Evolutionary conservation across 2,888 invertebrate genomes (phyloP).

Genomic region (Adelognathus sp.): DNA sequence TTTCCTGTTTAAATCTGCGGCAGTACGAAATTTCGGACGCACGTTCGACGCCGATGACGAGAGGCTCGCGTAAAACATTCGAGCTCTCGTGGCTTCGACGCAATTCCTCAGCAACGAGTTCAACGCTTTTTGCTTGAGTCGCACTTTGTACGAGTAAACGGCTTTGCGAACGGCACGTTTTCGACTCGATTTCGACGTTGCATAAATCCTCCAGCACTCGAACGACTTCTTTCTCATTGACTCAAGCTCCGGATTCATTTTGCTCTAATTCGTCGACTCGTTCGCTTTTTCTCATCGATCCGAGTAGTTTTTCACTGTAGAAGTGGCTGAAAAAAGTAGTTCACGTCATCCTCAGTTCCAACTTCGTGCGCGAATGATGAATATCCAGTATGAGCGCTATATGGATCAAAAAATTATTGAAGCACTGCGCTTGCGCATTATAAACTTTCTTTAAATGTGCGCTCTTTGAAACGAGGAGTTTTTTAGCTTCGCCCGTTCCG

Average conservation of each 20-base stretch:
- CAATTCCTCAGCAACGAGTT: slow-evolving; percentile 54
- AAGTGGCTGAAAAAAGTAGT: background rate
- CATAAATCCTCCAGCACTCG: slow-evolving; percentile 63
- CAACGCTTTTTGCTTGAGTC: slow-evolving; percentile 54
- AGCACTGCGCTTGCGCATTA: too few species aligned
- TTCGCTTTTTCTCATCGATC: background rate
- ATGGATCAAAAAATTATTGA: too few species aligned
- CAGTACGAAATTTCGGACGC: background rate
- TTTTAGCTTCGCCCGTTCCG: too few species aligned
- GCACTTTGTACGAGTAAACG: slow-evolving; percentile 50
- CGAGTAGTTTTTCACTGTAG: background rate
- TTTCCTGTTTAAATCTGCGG: slow-evolving; percentile 1
- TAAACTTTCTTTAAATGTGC: too few species aligned
- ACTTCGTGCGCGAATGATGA: too few species aligned
- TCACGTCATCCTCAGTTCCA: too few species aligned
- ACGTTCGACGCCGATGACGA: background rate
- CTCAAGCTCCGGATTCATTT: background rate
- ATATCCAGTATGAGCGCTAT: too few species aligned
- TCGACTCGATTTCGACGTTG: slow-evolving; percentile 51
- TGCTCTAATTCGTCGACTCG: background rate
- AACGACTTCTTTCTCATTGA: slow-evolving; percentile 29
- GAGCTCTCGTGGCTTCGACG: slow-evolving; percentile 6
- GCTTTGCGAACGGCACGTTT: slow-evolving; percentile 55
- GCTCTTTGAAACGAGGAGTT: too few species aligned
- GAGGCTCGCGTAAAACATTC: background rate